Evolutionary conservation across 2,113 vertebrate genomes (phyloP).

Genomic region (Potamarius usumacintae): DNA sequence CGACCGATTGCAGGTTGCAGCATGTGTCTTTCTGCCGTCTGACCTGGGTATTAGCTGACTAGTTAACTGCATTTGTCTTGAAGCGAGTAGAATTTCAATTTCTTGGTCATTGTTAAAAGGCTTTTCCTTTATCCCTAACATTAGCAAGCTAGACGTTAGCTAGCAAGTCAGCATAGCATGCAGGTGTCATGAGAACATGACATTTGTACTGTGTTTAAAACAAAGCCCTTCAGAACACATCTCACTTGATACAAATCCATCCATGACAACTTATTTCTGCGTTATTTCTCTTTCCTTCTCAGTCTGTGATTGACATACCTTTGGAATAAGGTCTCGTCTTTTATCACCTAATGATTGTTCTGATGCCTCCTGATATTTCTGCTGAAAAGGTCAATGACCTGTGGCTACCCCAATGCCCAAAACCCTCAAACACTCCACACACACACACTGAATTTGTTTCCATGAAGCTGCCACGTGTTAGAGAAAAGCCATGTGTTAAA

Average conservation of each 20-base stretch:
- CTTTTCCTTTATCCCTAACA: neutral
- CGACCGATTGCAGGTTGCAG: no score
- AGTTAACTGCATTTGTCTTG: neutral
- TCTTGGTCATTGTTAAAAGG: neutral
- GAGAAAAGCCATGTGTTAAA: conserved; percentile 11
- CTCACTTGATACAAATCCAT: neutral
- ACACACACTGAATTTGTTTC: neutral
- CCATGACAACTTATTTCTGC: neutral
- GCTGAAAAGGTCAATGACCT: neutral
- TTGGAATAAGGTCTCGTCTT: neutral
- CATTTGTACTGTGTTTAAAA: no score
- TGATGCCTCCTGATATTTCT: neutral
- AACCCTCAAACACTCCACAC: neutral
- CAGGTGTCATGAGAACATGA: no score
- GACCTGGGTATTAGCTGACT: neutral
- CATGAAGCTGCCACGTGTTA: neutral
- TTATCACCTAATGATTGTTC: neutral
- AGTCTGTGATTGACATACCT: neutral
- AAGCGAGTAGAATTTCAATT: no score
- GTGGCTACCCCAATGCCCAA: neutral
- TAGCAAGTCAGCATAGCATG: neutral
- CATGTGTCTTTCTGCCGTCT: no score
- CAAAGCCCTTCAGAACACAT: neutral
- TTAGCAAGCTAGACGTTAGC: neutral
- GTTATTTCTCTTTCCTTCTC: neutral